Evolutionary conservation across 2,888 invertebrate genomes (phyloP), one percentile per base, ranked within the genome.

Genomic region (Eumacrocentrus americanus): DNA sequence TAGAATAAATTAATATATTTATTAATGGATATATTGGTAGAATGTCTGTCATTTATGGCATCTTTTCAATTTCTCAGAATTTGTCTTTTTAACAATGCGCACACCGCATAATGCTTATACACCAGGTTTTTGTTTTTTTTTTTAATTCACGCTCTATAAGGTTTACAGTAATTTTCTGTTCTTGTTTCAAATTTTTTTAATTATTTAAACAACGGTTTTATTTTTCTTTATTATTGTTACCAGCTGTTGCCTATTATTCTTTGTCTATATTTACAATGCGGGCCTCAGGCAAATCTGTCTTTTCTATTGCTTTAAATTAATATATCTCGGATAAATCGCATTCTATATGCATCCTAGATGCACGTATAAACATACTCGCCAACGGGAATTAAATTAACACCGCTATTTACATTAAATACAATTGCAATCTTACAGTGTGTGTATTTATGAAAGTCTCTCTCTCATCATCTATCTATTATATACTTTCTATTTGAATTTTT

Each of bases 1-100:
- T 74, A 81, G 80, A 81, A 81, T 81, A 81, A 81, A 81, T 81
- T 81, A 81, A 79, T 81, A 80, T 81, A 81, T 79, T 72, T 75
- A 72, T 72, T 44, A 76, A 76, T 79, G 75, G 73, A 78, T 80
- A 79, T 80, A 78, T 75, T 56, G 79, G 72, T 79, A 77, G 75
- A 74, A 48, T 55, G 29, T 51, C 44, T 34, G 35, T 40, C 22
- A 50, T 42, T 50, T 59, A 54, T 60, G 59, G 59, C 59, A 59
- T 59, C 47, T 53, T 37, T 53, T 14, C 11, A 29, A 22, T 20
- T 29, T 22, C 50, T 48, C 50, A 34, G 22, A 38, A 35, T 20
- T 9, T 40, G 11, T 14, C 5, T 53, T 29, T 14, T 40, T 3
- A 23, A 44, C 14, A 23, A 12, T 12, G 9, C 47, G 23, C 47